Evolutionary conservation across 2,888 invertebrate species (phyloP), one percentile per base, ranked within the genome.

Genomic region (Apotomis capreana): DNA sequence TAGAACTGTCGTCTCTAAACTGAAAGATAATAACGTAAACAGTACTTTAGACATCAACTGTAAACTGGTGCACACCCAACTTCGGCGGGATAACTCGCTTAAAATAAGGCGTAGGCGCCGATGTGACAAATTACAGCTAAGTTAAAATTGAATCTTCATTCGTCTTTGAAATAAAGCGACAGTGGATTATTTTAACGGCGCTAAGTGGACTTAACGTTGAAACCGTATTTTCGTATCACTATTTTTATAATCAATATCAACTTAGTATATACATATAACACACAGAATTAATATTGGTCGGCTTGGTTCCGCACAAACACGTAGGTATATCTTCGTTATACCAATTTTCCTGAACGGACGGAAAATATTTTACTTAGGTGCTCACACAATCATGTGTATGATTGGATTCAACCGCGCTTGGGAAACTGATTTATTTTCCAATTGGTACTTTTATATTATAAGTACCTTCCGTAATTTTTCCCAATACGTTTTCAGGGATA

Each of bases 341-440:
- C 62, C 78, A 65, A 72, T 69, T 67, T 74, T 60, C 72, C 71
- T 64, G 65, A 74, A 69, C 55, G 70, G 52, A 65, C 73, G 74
- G 74, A 74, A 78, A 75, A 78, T 76, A 78, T 79, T 78, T 76
- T 77, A 76, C 75, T 77, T 75, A 76, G 75, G 75, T 73, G 64
- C 76, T 75, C 76, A 76, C 75, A 76, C 71, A 71, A 68, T 68
- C 62, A 68, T 6, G 72, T 70, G 73, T 75, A 74, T 78, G 76
- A 80, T 83, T 78, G 75, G 74, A 77, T 77, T 77, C 76, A 77
- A 73, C 73, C 73, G 72, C 67, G 69, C 71, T 63, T 69, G 75
- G 70, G 70, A 78, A 78, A 78, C 74, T 79, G 76, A 81, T 80
- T 81, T 80, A 81, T 81, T 78, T 68, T 80, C 74, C 77, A 75